Base-by-base conservation (phyloP, 2,797 vertebrate species). In the Cyclura pinguis region DNA sequence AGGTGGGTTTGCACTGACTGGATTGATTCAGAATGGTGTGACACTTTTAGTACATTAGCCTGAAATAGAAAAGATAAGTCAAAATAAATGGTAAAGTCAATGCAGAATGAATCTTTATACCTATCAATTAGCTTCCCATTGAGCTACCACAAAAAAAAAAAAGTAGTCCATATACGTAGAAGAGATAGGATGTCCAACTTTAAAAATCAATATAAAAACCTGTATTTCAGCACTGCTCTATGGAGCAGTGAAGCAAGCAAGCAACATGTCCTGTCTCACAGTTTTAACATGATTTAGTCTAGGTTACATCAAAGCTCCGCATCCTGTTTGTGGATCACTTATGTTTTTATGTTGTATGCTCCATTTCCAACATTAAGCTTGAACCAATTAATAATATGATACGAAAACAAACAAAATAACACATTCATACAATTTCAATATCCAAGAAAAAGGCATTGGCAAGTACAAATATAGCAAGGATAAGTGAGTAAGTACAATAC, bases 1-100 rank as follows among this genome's bases (percentile, higher is more conserved):
- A 99, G 96, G 91, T 97, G 98, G 92, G 97, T 96, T 32, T 97
- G 97, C 3, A 97, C 97, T 12, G 96, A 92, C 92, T 98, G 97
- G 84, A 97, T 94, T 72, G 98, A 97, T 86, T 97, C 98, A 84
- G 97, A 98, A 82, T 97, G 88, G 47, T 97, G 94, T 84, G 96
- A 93, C 55, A 92, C 93, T 92, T 97, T 97, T 92, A 97, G 96
- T 29, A 95, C 67, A 84, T 97, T 97, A 90, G 96, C 96, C 99
- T 99, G 52, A 78, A 94, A 96, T 47, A 92, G 47, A 92, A 69
- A 83, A 95, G 85, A 81, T 94, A 93, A 82, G 47, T 1, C 72
- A 59, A 86, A 64, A 91, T 16, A 84, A 67, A 93, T 81, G 80
- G 77, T 55, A 94, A 35, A 24, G 3, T 82, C n/a, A n/a, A 35